Percentiles rank a stretch among this genome's conserved stretches.
Evolutionary conservation across 2,888 invertebrate species (phyloP).

Genomic region (Cheilosia scutellata): DNA sequence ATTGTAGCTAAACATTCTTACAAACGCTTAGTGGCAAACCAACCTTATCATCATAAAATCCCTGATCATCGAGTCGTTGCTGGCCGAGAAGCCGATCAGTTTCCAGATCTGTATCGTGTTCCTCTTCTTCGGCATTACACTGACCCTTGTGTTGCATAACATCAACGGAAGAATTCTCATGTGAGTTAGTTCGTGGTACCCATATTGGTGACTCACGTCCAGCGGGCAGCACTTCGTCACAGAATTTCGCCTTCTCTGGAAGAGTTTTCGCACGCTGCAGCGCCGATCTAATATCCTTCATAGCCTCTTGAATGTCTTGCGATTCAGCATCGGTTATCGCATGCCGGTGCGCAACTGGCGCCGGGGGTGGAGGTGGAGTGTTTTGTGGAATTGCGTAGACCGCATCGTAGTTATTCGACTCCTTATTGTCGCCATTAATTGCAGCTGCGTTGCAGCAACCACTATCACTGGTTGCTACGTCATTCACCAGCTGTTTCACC

Average conservation of each 20-base stretch:
- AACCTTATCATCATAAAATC: slow-evolving; percentile 91
- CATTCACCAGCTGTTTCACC: slow-evolving; percentile 73
- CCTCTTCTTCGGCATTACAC: slow-evolving; percentile 86
- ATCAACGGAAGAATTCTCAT: slow-evolving; percentile 68
- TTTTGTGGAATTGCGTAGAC: slow-evolving; percentile 80
- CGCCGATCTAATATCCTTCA: slow-evolving; percentile 93
- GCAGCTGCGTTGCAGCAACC: slow-evolving; percentile 77
- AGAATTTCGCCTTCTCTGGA: slow-evolving; percentile 82
- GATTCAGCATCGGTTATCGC: slow-evolving; percentile 87
- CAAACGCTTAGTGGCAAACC: neutral
- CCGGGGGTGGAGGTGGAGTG: slow-evolving; percentile 88
- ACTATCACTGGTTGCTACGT: slow-evolving; percentile 77
- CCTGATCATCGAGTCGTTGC: slow-evolving; percentile 95
- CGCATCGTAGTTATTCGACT: slow-evolving; percentile 79
- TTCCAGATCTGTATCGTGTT: slow-evolving; percentile 99
- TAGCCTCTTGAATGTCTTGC: slow-evolving; percentile 86
- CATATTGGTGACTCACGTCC: slow-evolving; percentile 83
- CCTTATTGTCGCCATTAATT: slow-evolving; percentile 76
- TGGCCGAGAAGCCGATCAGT: slow-evolving; percentile 98
- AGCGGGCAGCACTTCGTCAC: slow-evolving; percentile 82
- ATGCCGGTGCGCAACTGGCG: slow-evolving; percentile 76
- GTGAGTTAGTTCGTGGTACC: slow-evolving; percentile 81
- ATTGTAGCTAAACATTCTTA: neutral
- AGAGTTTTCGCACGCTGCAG: slow-evolving; percentile 86
- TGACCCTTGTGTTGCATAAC: slow-evolving; percentile 77